Evolutionary conservation across 2,797 vertebrate species (phyloP).

Genomic region (Cuniculus paca): DNA sequence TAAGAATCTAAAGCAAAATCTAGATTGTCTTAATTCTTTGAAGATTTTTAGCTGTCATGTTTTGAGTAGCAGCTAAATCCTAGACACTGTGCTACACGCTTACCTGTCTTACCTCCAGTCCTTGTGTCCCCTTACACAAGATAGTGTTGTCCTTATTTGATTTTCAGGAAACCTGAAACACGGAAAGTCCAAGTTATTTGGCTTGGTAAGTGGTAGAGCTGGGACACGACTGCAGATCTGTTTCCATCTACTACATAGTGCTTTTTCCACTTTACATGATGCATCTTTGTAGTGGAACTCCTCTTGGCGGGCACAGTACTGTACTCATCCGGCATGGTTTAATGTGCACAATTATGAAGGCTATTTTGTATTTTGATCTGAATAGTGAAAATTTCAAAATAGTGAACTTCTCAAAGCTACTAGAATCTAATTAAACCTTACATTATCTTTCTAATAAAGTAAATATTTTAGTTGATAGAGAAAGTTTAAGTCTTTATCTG

Average conservation of each 20-base stretch:
- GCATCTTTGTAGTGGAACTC: not conserved
- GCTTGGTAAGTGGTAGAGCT: not conserved
- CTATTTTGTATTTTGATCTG: not conserved
- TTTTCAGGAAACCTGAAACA: not conserved
- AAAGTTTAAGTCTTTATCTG: constrained; percentile 48
- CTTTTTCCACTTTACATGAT: not conserved
- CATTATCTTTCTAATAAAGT: constrained; percentile 8
- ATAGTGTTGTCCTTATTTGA: not conserved
- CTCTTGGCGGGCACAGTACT: not conserved
- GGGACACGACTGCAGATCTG: not conserved
- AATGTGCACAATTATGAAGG: constrained; percentile 5
- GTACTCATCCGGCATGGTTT: not conserved
- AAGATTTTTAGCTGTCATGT: not conserved
- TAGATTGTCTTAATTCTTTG: not conserved
- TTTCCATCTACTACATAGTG: not conserved
- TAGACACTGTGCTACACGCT: not conserved
- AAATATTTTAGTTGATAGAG: constrained; percentile 9
- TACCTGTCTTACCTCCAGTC: not conserved
- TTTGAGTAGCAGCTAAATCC: constrained; percentile 1
- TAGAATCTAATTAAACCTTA: constrained; percentile 25
- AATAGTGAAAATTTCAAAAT: constrained; percentile 11
- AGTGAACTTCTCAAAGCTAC: not conserved
- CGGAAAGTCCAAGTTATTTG: not conserved
- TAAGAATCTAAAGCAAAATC: not conserved
- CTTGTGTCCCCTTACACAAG: not conserved